Percentiles rank a stretch among this genome's conserved stretches.
Conservation (phyloP, 2,113 vertebrate genomes). For the Grammomys surdaster region DNA sequence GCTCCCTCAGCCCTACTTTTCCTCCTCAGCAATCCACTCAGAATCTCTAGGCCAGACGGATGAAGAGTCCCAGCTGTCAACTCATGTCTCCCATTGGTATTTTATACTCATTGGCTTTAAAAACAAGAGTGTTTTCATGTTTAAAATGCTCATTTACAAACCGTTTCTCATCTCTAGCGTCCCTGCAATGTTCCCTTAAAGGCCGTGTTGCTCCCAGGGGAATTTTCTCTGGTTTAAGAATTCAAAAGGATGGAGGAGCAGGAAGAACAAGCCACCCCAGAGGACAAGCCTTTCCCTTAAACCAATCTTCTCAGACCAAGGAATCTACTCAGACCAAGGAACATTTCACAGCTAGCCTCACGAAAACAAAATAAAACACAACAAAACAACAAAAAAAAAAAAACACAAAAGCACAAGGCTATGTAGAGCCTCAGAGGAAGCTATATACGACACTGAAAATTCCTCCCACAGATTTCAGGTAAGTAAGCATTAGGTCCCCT, state of each 20-base stretch:
- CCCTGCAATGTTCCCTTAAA: constrained; percentile 76
- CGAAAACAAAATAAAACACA: not conserved
- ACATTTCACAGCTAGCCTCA: constrained; percentile 66
- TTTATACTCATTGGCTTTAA: constrained; percentile 75
- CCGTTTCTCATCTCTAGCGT: constrained; percentile 71
- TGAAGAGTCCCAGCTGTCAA: constrained; percentile 71
- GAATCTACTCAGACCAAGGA: constrained; percentile 67
- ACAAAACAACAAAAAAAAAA: not conserved
- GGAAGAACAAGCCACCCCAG: constrained; percentile 66
- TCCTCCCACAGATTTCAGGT: constrained; percentile 21
- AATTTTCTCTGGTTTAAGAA: constrained; percentile 69
- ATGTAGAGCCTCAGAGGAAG: not conserved
- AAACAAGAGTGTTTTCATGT: constrained; percentile 82
- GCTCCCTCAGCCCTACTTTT: constrained; percentile 71
- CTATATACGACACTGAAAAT: not conserved
- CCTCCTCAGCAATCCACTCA: constrained; percentile 68
- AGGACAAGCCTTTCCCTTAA: constrained; percentile 65
- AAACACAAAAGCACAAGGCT: not conserved
- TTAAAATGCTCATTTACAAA: constrained; percentile 84
- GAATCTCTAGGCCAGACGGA: constrained; percentile 62
- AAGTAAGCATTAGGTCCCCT: not conserved
- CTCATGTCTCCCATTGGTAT: constrained; percentile 75
- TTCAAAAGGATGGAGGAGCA: constrained; percentile 57
- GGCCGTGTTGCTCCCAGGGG: constrained; percentile 43
- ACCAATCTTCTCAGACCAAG: constrained; percentile 64